Conservation (phyloP, 2,113 vertebrate genomes). For the Megaceryle torquata region DNA sequence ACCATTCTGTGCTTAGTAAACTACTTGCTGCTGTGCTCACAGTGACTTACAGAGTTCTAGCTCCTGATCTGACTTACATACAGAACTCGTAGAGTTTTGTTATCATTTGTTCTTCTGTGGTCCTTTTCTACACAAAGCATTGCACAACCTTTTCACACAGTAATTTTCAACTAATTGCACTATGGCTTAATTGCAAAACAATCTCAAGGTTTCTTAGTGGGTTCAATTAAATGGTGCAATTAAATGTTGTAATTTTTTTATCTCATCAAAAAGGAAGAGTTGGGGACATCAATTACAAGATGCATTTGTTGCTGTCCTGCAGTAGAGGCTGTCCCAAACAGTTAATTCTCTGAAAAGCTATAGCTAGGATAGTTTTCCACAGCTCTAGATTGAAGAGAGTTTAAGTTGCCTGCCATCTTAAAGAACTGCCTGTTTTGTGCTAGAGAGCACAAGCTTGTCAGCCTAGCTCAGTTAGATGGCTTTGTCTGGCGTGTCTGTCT, state of each 20-base stretch:
- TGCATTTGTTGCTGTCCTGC: not conserved
- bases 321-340: not conserved
- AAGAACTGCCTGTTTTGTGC: not conserved
- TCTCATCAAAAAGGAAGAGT: not conserved
- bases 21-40: not conserved
- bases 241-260: not conserved
- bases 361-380: not conserved
- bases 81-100: not conserved
- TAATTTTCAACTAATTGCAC: not conserved
- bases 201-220: not conserved
- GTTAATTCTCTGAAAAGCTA: not conserved
- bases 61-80: not conserved
- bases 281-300: not conserved
- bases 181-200: not conserved
- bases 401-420: not conserved
- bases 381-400: not conserved
- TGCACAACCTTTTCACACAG: fast-evolving
- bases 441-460: fast-evolving
- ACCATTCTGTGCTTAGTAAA: not conserved
- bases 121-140: fast-evolving
- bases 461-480: not conserved
- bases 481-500: not conserved
- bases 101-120: not conserved
- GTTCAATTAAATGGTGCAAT: not conserved
- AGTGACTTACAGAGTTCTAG: not conserved